phyloP scores from a whole-genome alignment of 2,888 invertebrate species.

The Megaustenia siamemsis region DNA sequence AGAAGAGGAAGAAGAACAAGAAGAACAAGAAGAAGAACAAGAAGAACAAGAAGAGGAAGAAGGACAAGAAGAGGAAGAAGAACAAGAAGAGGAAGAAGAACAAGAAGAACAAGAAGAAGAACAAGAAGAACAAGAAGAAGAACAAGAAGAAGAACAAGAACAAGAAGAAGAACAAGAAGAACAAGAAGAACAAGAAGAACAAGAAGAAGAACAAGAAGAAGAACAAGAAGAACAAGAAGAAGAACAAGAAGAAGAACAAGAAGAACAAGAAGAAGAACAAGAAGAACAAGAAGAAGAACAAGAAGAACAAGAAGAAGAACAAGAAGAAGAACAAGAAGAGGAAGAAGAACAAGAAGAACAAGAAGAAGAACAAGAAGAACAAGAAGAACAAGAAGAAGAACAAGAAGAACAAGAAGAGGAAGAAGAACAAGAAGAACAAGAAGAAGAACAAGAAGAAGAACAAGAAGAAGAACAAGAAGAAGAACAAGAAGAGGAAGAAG shows the following conservation, averaged over 20 bases:
- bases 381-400: not conserved
- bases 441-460: conserved; percentile 2
- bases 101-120: conserved; percentile 29
- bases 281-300: not conserved
- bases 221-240: not conserved
- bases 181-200: not conserved
- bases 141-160: not conserved
- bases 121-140: conserved; percentile 26
- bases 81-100: conserved; percentile 26
- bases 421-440: conserved; percentile 1
- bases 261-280: not conserved
- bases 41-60: conserved; percentile 25
- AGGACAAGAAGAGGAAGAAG: conserved; percentile 24
- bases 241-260: not conserved
- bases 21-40: conserved; percentile 31
- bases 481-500: conserved; percentile 17
- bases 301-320: not conserved
- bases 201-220: not conserved
- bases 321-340: conserved; percentile 19
- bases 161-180: not conserved
- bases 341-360: not conserved
- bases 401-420: not conserved
- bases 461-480: conserved; percentile 1
- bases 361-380: not conserved
- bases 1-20: conserved; percentile 29